A percentile compares a stretch with the other conserved stretches of the same genome.
phyloP scores from a whole-genome alignment of 1,140 invertebrate species.

The Himalopsyche phryganea region DNA sequence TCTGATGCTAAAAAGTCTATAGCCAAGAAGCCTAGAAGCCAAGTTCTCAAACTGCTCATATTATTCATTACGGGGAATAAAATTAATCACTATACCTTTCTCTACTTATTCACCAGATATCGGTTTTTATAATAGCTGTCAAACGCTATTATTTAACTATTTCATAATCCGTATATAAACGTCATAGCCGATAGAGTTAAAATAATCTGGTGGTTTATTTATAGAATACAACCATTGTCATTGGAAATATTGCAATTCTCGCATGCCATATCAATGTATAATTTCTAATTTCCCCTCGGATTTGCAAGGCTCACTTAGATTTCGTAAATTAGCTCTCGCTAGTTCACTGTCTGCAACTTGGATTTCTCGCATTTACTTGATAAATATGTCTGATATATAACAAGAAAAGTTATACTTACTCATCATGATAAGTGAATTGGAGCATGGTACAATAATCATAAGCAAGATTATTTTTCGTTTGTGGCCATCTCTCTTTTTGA shows the following conservation, averaged over 20 bases:
- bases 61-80: no score
- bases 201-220: no score
- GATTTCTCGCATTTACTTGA: background rate
- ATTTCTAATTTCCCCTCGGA: background rate
- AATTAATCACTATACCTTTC: no score
- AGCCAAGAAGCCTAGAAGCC: no score
- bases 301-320: background rate
- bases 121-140: no score
- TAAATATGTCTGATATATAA: background rate
- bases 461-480: conserved; percentile 43
- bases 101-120: no score
- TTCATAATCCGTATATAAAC: no score
- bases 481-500: conserved; percentile 40
- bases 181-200: no score
- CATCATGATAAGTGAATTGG: conserved; percentile 42
- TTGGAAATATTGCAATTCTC: background rate
- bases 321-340: background rate
- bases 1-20: no score
- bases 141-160: no score
- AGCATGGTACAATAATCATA: conserved; percentile 44
- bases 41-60: no score
- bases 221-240: no score
- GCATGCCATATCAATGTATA: background rate
- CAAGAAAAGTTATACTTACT: conserved; percentile 36
- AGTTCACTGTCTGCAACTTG: background rate